Base-by-base conservation (phyloP, 2,113 vertebrate genomes). In the Microtus oregoni region DNA sequence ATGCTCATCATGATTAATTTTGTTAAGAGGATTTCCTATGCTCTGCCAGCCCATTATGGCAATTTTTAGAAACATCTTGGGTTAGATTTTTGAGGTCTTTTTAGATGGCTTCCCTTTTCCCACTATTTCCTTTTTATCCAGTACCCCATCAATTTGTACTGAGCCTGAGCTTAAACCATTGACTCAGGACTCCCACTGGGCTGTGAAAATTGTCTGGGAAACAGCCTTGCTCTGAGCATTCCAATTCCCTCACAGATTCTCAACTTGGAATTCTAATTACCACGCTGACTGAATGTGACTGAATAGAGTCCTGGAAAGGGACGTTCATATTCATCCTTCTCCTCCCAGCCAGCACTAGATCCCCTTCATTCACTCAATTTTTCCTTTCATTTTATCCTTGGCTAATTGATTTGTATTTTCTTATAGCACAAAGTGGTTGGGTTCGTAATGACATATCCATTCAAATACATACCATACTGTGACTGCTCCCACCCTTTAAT, bases 281-380 rank as follows among this genome's bases (percentile, higher is more conserved):
- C 38, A 14, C 28, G 26, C 28, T 67, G 70, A 19, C 9, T 32
- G 44, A 63, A 19, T 8, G 38, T 68, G 41, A 28, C 44, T 50
- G 9, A 85, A 44, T 1, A 22, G 30, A 15, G 3, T 68, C 15
- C 11, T 8, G 2, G 10, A 88, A 26, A 52, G 14, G 1, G 1
- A 65, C 0, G 11, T 5, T 8, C 10, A 35, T 1, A 8, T 13
- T 9, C 10, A 47, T 1, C 10, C 13, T 3, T 3, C 11, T 68
- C 24, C 30, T 58, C n/a, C 50, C 30, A 44, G 6, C 7, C 2
- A 75, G 3, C 14, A 7, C 5, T 41, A 13, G 2, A n/a, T 41
- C 52, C 24, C 3, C 15, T 75, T 61, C 50, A 7, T 19, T 38
- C 35, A n/a, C 32, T 38, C 9, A n/a, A 3, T 47, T 35, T 38